phyloP scores from a whole-genome alignment of 1,140 invertebrate genomes.

The Nylanderia fulva region DNA sequence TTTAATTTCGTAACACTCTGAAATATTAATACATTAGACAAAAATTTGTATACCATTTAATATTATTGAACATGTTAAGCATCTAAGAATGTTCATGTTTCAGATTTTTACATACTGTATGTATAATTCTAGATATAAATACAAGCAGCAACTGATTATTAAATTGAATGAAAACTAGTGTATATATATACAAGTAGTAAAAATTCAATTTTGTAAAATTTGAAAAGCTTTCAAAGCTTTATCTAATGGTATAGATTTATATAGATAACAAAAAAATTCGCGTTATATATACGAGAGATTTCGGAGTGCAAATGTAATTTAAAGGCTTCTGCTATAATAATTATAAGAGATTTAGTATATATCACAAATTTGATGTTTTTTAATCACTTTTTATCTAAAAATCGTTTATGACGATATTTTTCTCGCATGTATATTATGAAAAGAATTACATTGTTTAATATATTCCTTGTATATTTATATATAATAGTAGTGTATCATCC shows the following conservation, averaged over 20 bases:
- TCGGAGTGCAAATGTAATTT: constrained; percentile 12
- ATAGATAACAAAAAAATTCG: constrained; percentile 18
- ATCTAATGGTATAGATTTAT: background rate
- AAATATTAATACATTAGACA: constrained; percentile 39
- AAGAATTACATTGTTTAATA: background rate
- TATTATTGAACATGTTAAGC: constrained; percentile 54
- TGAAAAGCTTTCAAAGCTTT: background rate
- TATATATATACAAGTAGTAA: constrained; percentile 3
- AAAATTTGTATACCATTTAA: constrained; percentile 55
- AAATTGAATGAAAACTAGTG: background rate
- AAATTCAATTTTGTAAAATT: constrained; percentile 22
- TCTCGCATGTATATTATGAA: background rate
- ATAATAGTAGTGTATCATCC: background rate
- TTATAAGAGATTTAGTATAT: constrained; percentile 29
- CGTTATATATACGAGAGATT: constrained; percentile 1
- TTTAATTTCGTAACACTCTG: constrained; percentile 47
- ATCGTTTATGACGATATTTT: background rate
- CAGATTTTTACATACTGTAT: constrained; percentile 61
- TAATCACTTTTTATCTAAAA: background rate
- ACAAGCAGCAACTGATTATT: background rate
- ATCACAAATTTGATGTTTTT: constrained; percentile 14
- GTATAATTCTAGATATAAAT: constrained; percentile 29
- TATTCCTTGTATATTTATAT: constrained; percentile 25
- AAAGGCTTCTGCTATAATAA: background rate
- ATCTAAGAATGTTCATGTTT: constrained; percentile 68